Base-by-base conservation (phyloP, 2,113 vertebrate species). In the Brachionichthys hirsutus region DNA sequence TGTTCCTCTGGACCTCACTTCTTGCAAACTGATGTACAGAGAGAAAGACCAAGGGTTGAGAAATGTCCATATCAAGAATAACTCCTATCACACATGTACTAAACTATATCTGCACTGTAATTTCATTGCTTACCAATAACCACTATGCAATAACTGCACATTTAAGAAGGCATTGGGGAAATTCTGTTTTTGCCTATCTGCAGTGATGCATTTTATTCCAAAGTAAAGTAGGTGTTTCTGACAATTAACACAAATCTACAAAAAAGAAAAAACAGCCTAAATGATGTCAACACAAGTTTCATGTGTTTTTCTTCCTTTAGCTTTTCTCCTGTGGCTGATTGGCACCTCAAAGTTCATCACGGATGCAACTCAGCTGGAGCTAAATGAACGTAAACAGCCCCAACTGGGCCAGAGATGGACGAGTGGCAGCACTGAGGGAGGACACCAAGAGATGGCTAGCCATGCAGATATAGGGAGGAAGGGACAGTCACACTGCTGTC, bases 341-440 rank as follows among this genome's bases (percentile, higher is more conserved):
- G 81, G 84, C 79, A 76, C 71, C 66, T 65, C 48, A 54, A 62
- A 53, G 60, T 48, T 48, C 9, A 44, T 44, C 49, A 60, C 42
- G 42, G 60, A 54, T 70, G 67, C 60, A 60, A 70, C 78, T 56
- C 78, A 48, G 85, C 49, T 61, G 78, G 80, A 82, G 78, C 67
- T 85, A 82, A 80, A 89, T 73, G 65, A 86, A 80, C 79, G 76
- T 85, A 78, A 85, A 85, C 81, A 78, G 72, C 65, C 54, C 74
- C 81, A 81, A 80, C 78, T 73, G 76, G 62, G 61, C 61, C 53
- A 0, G 24, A 84, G 82, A 81, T 53, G 17, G 70, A 86, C 79
- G 78, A 83, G 54, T 30, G 24, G 6, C 24, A 6, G 24, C 24
- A 6, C 24, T 30, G 24, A 30, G 24, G 24, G 24, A 3, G 24